Evolutionary conservation across 2,888 invertebrate genomes (phyloP).

Genomic region (Drosophila nigricruria): DNA sequence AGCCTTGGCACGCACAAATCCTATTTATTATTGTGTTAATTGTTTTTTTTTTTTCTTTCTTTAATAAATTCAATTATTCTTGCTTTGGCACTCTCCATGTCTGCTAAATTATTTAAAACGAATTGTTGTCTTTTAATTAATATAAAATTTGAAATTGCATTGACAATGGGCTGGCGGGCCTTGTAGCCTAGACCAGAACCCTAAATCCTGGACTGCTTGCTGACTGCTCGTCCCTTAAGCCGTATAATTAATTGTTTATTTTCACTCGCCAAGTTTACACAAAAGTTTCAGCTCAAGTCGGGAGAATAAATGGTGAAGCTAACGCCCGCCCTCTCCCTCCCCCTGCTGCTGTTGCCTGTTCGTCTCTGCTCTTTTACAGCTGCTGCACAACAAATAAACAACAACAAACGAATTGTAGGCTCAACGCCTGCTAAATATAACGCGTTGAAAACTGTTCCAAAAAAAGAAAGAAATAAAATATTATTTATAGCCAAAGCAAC

Average conservation of each 20-base stretch:
- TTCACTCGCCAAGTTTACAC: conserved; percentile 46
- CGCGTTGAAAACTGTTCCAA: conserved; percentile 66
- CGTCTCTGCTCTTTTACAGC: conserved; percentile 23
- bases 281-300: conserved; percentile 62
- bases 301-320: conserved; percentile 22
- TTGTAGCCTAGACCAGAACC: conserved; percentile 4
- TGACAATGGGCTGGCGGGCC: conserved; percentile 39
- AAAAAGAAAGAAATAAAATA: conserved; percentile 75
- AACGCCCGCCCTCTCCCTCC: not conserved
- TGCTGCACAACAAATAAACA: conserved; percentile 65
- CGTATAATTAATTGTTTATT: conserved; percentile 76
- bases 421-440: conserved; percentile 74
- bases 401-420: conserved; percentile 71
- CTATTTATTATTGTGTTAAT: not conserved
- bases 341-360: not conserved
- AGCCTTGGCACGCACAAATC: not conserved
- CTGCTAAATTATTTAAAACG: conserved; percentile 57
- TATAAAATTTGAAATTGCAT: conserved; percentile 59
- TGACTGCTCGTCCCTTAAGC: conserved; percentile 49
- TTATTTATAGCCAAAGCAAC: conserved; percentile 72
- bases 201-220: conserved; percentile 16
- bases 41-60: not conserved
- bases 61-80: conserved; percentile 14
- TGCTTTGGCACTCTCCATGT: conserved; percentile 6
- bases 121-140: conserved; percentile 74